Conservation (phyloP, 2,113 vertebrate species). For the Budorcas taxicolor region DNA sequence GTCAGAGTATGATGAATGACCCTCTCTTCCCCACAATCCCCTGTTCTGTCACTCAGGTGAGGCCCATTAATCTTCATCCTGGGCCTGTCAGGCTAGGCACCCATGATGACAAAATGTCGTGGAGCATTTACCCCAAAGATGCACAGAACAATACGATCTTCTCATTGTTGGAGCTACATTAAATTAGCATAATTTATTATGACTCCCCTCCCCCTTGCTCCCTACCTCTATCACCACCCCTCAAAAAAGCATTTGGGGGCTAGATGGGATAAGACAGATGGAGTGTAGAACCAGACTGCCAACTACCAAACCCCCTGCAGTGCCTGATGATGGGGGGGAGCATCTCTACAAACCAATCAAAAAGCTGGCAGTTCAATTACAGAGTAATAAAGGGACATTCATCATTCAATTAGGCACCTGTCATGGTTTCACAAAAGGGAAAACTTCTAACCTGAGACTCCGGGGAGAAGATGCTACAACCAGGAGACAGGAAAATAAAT, state of each 20-base stretch:
- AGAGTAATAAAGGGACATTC: slow-evolving; percentile 98
- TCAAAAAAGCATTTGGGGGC: slow-evolving; percentile 76
- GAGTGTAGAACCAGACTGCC: slow-evolving; percentile 88
- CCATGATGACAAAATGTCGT: slow-evolving; percentile 77
- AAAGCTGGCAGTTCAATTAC: slow-evolving; percentile 94
- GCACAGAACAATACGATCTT: slow-evolving; percentile 77
- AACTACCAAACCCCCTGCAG: slow-evolving; percentile 81
- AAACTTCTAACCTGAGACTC: slow-evolving; percentile 88
- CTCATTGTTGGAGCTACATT: slow-evolving; percentile 78
- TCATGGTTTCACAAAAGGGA: slow-evolving; percentile 92
- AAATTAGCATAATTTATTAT: slow-evolving; percentile 94
- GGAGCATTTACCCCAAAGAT: slow-evolving; percentile 71
- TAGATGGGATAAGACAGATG: slow-evolving; percentile 94
- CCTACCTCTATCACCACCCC: slow-evolving; percentile 67
- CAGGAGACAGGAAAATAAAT: slow-evolving; percentile 82
- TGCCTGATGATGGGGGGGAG: slow-evolving; percentile 82
- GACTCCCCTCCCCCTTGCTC: slow-evolving; percentile 76
- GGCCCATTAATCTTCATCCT: slow-evolving; percentile 99
- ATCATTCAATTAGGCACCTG: slow-evolving; percentile 99
- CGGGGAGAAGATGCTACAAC: slow-evolving; percentile 83
- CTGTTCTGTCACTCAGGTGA: slow-evolving; percentile 97
- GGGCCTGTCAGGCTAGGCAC: slow-evolving; percentile 91
- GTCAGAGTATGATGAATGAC: slow-evolving; percentile 99
- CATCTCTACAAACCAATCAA: slow-evolving; percentile 88
- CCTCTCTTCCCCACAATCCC: slow-evolving; percentile 93